These are phyloP conservation scores for Vidua chalybeata DNA, from an alignment of 2,113 vertebrate species.

Conservation along the genomic window DNA sequence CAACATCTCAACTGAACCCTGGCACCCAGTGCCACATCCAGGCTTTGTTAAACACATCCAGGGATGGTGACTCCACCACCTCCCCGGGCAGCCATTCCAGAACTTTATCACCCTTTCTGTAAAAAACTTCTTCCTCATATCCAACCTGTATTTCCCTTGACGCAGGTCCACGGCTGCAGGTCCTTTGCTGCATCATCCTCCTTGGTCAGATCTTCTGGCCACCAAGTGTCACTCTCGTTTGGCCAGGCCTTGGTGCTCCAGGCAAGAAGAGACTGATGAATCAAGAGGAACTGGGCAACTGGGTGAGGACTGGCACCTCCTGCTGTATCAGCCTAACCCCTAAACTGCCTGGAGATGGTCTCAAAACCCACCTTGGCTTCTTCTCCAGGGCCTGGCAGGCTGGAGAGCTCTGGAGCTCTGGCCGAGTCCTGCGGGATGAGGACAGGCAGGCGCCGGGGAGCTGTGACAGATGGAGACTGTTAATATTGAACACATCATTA, in stretches of 20 bases:
- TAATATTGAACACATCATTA: slow-evolving; percentile 69
- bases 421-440: rapidly evolving
- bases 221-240: rapidly evolving
- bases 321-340: not conserved
- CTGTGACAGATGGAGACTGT: slow-evolving; percentile 31
- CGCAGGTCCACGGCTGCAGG: not conserved
- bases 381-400: rapidly evolving
- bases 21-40: not conserved
- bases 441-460: rapidly evolving
- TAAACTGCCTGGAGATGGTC: rapidly evolving
- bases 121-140: not conserved
- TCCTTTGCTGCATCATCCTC: not conserved
- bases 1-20: rapidly evolving
- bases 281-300: rapidly evolving
- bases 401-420: rapidly evolving
- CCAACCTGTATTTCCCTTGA: not conserved
- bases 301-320: not conserved
- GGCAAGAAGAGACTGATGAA: not conserved
- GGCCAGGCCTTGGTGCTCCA: not conserved
- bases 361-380: not conserved
- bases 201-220: not conserved
- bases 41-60: not conserved
- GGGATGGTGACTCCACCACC: not conserved
- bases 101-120: not conserved
- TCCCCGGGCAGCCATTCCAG: not conserved